Evolutionary conservation across 1,140 invertebrate species (phyloP).

Genomic region (Tetramorium simillimum): DNA sequence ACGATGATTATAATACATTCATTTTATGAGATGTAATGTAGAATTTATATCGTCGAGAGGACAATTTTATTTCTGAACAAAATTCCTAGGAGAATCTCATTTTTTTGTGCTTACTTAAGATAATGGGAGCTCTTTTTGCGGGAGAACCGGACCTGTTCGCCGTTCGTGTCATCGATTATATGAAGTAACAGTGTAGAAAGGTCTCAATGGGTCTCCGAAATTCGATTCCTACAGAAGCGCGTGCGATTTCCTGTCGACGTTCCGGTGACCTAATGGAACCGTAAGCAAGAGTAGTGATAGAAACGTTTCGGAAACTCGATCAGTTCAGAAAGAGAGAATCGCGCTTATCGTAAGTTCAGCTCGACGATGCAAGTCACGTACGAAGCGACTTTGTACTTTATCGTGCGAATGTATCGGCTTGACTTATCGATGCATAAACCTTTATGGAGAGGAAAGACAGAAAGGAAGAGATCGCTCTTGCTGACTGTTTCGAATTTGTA

Average conservation of each 20-base stretch:
- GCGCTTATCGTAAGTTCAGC: background rate
- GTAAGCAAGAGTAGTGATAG: slow-evolving; percentile 52
- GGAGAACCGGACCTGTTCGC: background rate
- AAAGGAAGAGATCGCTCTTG: background rate
- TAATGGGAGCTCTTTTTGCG: background rate
- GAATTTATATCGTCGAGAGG: background rate
- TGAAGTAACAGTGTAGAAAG: background rate
- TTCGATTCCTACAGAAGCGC: slow-evolving; percentile 32
- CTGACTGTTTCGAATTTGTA: slow-evolving; percentile 2
- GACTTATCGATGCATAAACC: slow-evolving; percentile 6
- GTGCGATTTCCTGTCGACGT: slow-evolving; percentile 29
- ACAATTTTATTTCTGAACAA: background rate
- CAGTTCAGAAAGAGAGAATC: slow-evolving; percentile 28
- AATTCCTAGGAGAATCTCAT: background rate
- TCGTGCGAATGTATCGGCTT: background rate
- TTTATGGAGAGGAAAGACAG: background rate
- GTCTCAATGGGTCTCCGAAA: slow-evolving; percentile 46
- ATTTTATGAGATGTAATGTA: background rate
- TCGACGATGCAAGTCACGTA: slow-evolving; percentile 23
- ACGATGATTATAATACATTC: background rate
- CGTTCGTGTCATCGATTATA: slow-evolving; percentile 21
- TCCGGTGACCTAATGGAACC: slow-evolving; percentile 42
- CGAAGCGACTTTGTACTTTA: background rate
- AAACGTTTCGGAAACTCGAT: slow-evolving; percentile 59
- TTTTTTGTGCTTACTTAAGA: background rate